Percentiles rank a stretch among this genome's conserved stretches.
phyloP scores from a whole-genome alignment of 1,140 invertebrate species.

The Conus ventricosus region DNA sequence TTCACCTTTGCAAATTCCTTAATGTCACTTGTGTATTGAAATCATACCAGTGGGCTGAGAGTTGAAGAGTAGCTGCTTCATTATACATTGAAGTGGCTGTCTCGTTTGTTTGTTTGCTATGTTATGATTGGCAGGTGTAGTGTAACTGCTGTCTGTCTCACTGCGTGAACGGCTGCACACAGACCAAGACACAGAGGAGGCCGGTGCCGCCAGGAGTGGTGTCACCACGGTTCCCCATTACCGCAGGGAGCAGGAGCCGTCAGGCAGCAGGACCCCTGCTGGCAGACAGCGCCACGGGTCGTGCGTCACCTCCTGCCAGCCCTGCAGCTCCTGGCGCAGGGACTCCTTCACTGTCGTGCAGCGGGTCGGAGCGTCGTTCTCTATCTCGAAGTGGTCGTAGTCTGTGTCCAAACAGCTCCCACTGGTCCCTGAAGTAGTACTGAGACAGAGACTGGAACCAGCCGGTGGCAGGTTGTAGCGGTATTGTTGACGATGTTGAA shows the following conservation, averaged over 20 bases:
- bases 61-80: too few species aligned
- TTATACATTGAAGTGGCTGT: too few species aligned
- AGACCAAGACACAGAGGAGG: too few species aligned
- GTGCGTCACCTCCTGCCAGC: constrained; percentile 86
- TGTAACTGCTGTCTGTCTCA: too few species aligned
- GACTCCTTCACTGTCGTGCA: constrained; percentile 73
- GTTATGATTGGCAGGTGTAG: too few species aligned
- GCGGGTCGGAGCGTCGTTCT: constrained; percentile 81
- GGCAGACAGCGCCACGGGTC: constrained; percentile 94
- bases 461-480: constrained; percentile 77
- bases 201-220: too few species aligned
- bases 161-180: too few species aligned
- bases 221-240: background rate
- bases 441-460: constrained; percentile 88
- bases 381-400: constrained; percentile 83
- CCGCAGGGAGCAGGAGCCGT: background rate
- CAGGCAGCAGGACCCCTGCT: constrained; percentile 81
- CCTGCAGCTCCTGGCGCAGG: constrained; percentile 78
- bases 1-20: too few species aligned
- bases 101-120: too few species aligned
- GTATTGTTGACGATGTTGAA: constrained; percentile 85
- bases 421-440: constrained; percentile 90
- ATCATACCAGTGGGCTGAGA: too few species aligned
- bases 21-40: too few species aligned
- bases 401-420: constrained; percentile 90